Evolutionary conservation across 2,888 invertebrate genomes (phyloP), one percentile per base, ranked within the genome.

Genomic region (Ichneumoninae sp.): DNA sequence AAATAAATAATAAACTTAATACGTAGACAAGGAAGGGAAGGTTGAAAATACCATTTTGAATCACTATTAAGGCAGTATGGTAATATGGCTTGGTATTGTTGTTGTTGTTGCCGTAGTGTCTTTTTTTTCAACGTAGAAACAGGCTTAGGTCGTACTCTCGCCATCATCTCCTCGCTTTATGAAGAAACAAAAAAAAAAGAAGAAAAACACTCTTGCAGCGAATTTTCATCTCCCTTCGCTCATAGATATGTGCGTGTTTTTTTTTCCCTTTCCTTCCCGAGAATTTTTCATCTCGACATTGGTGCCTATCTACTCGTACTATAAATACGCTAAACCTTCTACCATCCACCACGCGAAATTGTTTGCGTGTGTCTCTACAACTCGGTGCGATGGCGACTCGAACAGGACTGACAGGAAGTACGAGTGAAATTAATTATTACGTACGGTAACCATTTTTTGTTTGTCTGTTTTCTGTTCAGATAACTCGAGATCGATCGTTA

Each of bases 61-160:
- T 90, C 86, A 91, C 91, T 92, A 92, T 91, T 92, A 93, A 93
- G 93, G 93, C 93, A 93, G 91, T 93, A 92, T 90, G 93, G 93
- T 89, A 93, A 92, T 92, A 90, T 92, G 91, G 91, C 91, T 91
- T 90, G 88, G 89, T 90, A 90, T 87, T 87, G 65, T 44, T 83
- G 84, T 47, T 76, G 50, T 47, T 76, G 50, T 78, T 74, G 66
- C 66, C 50, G 36, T 72, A 19, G 19, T 40, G 30, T 16, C 16
- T 13, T 30, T 68, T 47, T 50, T 40, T 72, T 62, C 65, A 47
- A 88, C 80, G 82, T 89, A 77, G 62, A 89, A 87, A 84, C 84
- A 87, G 50, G 33, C 60, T 74, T 87, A 77, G 70, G 71, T 62
- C 82, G 54, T 74, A 50, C 66, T 74, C 69, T 81, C 40, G 33